These are phyloP conservation scores for Stictocephala bisonia DNA, from an alignment of 2,888 invertebrate species.

Conservation along the genomic window DNA sequence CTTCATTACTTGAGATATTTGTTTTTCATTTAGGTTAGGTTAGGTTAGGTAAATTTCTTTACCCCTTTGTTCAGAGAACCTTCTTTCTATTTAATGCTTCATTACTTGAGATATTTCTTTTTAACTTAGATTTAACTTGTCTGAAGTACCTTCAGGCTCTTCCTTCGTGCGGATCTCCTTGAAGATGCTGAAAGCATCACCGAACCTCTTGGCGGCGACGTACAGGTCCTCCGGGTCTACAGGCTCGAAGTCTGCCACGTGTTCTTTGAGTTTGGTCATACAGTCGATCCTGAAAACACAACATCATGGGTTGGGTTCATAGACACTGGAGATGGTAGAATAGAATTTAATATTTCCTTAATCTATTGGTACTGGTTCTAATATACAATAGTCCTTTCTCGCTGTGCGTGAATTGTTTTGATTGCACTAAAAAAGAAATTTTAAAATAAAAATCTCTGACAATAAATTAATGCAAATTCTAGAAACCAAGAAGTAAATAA, in stretches of 20 bases:
- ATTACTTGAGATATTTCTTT: neutral
- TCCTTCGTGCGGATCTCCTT: slow-evolving; percentile 82
- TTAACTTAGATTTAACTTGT: neutral
- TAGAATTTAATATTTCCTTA: too few relatives aligned
- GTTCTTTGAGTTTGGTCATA: slow-evolving; percentile 77
- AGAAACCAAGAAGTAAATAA: too few relatives aligned
- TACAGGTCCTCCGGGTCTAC: slow-evolving; percentile 92
- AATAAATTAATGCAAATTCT: too few relatives aligned
- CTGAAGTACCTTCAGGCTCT: slow-evolving; percentile 76
- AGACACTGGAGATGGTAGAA: too few relatives aligned
- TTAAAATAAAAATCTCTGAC: too few relatives aligned
- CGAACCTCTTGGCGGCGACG: slow-evolving; percentile 77
- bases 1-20: neutral
- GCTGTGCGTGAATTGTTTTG: too few relatives aligned
- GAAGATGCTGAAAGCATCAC: slow-evolving; percentile 80
- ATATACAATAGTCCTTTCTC: too few relatives aligned
- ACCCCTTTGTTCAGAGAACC: too few relatives aligned
- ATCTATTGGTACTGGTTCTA: too few relatives aligned
- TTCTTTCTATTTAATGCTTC: neutral
- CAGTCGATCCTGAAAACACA: slow-evolving; percentile 75
- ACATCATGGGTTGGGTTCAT: too few relatives aligned
- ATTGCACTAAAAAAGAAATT: too few relatives aligned
- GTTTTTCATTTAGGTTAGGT: neutral
- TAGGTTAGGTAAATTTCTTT: neutral
- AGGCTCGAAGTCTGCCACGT: slow-evolving; percentile 83